Evolutionary conservation across 2,888 invertebrate species (phyloP), one percentile per base, ranked within the genome.

Genomic region (Diaperis boleti): DNA sequence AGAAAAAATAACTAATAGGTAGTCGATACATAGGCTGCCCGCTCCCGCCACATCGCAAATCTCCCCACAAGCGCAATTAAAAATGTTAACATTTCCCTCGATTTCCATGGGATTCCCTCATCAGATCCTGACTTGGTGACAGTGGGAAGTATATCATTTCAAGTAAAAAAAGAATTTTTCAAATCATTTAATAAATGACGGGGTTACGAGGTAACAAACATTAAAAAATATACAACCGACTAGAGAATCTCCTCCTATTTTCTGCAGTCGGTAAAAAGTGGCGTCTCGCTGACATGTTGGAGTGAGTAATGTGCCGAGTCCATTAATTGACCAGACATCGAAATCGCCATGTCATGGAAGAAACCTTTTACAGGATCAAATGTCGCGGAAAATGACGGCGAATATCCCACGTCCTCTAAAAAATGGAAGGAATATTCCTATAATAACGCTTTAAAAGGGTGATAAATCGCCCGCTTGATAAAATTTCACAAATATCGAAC

Each of bases 401-500:
- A 42, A 42, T 42, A 42, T 42, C 20, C 41, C n/a, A n/a, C n/a
- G 18, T 11, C 10, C 41, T 5, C 41, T 42, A 33, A 26, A 49
- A 49, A 33, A 49, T 33, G 49, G 35, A 49, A 49, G 35, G 26
- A 52, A 52, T 39, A 52, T 52, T 18, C 31, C 33, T 22, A 52
- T 52, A 52, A 52, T 37, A 52, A 39, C 37, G 13, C 22, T 52
- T 52, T 52, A 52, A 10, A 7, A 20, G 22, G 35, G 52, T 52
- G 37, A 52, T 52, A 52, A 52, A 52, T 52, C 39, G 52, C 35
- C 20, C 35, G 35, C n/a, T 14, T 52, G 52, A 52, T 52, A 52
- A 37, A 35, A 52, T 52, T 52, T 52, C 39, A 39, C 35, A 35
- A 37, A 52, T 35, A 50, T 33, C 35, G 31, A 7, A 11, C 37